Conservation (phyloP, 2,113 vertebrate species). For the Mesocricetus auratus region DNA sequence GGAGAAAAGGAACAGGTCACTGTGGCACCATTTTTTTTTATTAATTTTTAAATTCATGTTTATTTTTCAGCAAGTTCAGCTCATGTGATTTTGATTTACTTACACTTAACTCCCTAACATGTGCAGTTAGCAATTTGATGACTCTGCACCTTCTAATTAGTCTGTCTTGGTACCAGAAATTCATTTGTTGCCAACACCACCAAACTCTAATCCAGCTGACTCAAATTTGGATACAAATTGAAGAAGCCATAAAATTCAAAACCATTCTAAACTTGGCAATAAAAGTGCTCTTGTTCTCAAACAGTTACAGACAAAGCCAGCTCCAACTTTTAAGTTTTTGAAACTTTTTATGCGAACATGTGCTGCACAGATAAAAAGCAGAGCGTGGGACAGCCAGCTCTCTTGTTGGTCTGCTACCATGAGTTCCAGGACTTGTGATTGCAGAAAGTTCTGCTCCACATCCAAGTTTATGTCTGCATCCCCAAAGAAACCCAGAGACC, state of each 20-base stretch:
- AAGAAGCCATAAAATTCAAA: conserved; percentile 74
- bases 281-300: conserved; percentile 74
- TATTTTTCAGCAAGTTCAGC: conserved; percentile 74
- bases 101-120: conserved; percentile 74
- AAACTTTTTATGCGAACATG: conserved; percentile 72
- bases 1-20: conserved; percentile 70
- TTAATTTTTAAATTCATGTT: conserved; percentile 70
- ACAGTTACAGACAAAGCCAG: conserved; percentile 78
- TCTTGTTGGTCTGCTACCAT: conserved; percentile 46
- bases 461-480: not conserved
- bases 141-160: conserved; percentile 80
- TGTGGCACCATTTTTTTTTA: conserved; percentile 63
- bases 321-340: conserved; percentile 67
- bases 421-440: conserved; percentile 34
- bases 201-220: conserved; percentile 76
- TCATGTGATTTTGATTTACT: conserved; percentile 80
- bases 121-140: conserved; percentile 80
- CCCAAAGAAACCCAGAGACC: conserved; percentile 1
- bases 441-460: not conserved
- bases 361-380: conserved; percentile 74
- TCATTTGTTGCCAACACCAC: conserved; percentile 70
- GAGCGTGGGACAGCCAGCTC: not conserved
- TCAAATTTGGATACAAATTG: conserved; percentile 73
- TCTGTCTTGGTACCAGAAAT: conserved; percentile 75
- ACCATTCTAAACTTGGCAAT: conserved; percentile 72